Percentiles rank a stretch among this genome's conserved stretches.
These are phyloP conservation scores for Pangasius larnaudii DNA, from an alignment of 2,797 vertebrate species.

Conservation along the genomic window DNA sequence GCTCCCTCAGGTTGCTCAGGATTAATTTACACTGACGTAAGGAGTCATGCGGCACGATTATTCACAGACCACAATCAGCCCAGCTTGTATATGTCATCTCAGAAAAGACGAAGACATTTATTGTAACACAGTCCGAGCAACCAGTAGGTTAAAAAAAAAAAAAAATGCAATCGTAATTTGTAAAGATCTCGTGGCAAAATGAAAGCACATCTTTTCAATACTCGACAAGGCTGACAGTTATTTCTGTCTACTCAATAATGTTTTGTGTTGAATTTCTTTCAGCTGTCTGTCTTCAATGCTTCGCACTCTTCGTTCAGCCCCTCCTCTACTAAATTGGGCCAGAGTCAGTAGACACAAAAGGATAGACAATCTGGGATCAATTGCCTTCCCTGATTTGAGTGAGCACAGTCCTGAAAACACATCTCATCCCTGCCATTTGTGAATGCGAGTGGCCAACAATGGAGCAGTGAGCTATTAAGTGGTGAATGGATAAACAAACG, in stretches of 20 bases:
- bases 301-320: conserved; percentile 1
- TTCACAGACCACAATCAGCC: neutral
- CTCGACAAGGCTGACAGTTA: conserved; percentile 17
- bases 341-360: conserved; percentile 29
- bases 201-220: conserved; percentile 17
- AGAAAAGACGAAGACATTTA: neutral
- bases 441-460: conserved; percentile 5
- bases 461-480: conserved; percentile 28
- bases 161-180: neutral
- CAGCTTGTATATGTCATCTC: neutral
- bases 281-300: conserved; percentile 1
- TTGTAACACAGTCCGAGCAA: neutral
- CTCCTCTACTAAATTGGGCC: conserved; percentile 17
- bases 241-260: conserved; percentile 25
- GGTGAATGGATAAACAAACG: conserved; percentile 22
- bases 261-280: conserved; percentile 25
- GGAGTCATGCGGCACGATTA: neutral
- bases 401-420: conserved; percentile 16
- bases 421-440: conserved; percentile 16
- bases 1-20: neutral
- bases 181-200: conserved; percentile 8
- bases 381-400: conserved; percentile 11
- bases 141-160: neutral
- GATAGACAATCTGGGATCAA: conserved; percentile 32
- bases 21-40: neutral